phyloP scores from a whole-genome alignment of 2,888 invertebrate genomes.

The Cephonodes hylas region DNA sequence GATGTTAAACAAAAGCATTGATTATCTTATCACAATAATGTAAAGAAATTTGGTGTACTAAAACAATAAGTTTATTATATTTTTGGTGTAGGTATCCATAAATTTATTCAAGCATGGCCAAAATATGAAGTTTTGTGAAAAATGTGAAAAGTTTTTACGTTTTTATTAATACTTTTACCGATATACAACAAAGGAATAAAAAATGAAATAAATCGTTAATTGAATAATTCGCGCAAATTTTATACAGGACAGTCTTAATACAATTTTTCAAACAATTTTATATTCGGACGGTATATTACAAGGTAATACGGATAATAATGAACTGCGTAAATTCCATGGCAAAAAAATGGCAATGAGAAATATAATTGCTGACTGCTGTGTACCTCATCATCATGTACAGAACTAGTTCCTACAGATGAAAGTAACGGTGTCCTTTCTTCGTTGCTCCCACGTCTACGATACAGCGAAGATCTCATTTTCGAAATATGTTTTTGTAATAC shows the following conservation, averaged over 20 bases:
- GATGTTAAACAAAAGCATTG: background rate
- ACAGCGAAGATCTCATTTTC: constrained; percentile 62
- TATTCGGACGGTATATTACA: too few species aligned
- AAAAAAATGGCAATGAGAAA: background rate
- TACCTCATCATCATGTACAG: constrained; percentile 58
- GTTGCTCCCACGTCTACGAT: constrained; percentile 45
- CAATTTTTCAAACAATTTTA: too few species aligned
- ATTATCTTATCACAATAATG: background rate
- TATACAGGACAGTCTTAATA: too few species aligned
- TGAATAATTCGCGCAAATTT: background rate
- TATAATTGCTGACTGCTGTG: background rate
- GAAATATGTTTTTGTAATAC: constrained; percentile 26
- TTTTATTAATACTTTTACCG: background rate
- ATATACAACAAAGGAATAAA: background rate
- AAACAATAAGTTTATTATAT: background rate
- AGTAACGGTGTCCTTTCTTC: constrained; percentile 61
- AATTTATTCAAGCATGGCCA: background rate
- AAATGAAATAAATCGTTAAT: too few species aligned
- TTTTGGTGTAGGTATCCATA: background rate
- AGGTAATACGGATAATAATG: too few species aligned
- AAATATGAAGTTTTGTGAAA: too few species aligned
- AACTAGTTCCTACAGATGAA: constrained; percentile 41
- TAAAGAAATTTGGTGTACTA: background rate
- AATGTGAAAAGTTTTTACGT: background rate
- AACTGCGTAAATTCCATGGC: background rate